phyloP scores from a whole-genome alignment of 2,888 invertebrate species.

The Pseudococcus viburni region DNA sequence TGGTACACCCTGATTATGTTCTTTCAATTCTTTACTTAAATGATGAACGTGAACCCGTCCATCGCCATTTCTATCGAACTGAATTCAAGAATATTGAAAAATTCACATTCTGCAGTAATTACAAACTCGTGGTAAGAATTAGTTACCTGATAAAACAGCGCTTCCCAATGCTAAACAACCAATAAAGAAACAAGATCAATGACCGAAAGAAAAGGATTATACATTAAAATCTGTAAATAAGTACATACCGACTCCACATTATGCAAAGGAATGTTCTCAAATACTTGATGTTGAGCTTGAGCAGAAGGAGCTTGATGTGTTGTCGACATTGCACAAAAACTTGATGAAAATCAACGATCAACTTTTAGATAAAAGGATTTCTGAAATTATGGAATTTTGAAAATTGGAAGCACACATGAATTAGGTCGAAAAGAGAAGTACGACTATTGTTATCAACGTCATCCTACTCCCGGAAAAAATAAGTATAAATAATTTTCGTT shows the following conservation, averaged over 20 bases:
- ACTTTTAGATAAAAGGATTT: neutral
- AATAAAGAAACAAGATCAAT: conserved; percentile 45
- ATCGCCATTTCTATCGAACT: conserved; percentile 82
- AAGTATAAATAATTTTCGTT: neutral
- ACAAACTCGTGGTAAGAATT: neutral
- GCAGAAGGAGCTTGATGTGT: conserved; percentile 54
- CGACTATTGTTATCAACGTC: neutral
- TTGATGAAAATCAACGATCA: neutral
- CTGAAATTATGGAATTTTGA: neutral
- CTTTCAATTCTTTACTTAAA: conserved; percentile 74
- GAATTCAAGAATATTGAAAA: conserved; percentile 26
- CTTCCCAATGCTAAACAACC: conserved; percentile 69
- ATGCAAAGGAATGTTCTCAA: conserved; percentile 67
- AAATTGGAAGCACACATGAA: neutral
- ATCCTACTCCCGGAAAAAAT: neutral
- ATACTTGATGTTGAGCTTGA: conserved; percentile 54
- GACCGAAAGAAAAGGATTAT: neutral
- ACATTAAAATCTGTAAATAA: conserved; percentile 61
- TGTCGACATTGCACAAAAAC: conserved; percentile 24
- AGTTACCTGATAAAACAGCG: conserved; percentile 68
- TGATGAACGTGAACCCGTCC: conserved; percentile 80
- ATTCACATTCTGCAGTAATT: neutral
- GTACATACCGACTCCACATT: conserved; percentile 67
- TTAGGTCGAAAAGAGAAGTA: neutral
- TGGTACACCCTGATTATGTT: conserved; percentile 80